These are phyloP conservation scores for Thunnus thynnus DNA, from an alignment of 2,113 vertebrate genomes.

Conservation along the genomic window DNA sequence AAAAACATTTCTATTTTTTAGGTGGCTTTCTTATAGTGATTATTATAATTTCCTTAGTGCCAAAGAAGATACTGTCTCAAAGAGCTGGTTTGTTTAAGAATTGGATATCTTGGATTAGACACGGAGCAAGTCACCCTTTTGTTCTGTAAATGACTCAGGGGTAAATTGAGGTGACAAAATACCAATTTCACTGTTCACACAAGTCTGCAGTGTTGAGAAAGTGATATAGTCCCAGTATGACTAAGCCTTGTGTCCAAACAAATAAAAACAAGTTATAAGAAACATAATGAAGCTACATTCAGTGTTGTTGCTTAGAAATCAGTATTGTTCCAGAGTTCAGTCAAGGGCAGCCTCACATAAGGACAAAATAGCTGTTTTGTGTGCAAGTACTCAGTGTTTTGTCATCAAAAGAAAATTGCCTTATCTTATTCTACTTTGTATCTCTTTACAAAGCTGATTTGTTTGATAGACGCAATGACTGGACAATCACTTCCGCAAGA, in stretches of 20 bases:
- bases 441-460: neutral
- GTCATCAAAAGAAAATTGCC: neutral
- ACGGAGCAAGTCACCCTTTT: neutral
- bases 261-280: slow-evolving; percentile 54
- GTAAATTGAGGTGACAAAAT: slow-evolving; percentile 56
- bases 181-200: slow-evolving; percentile 67
- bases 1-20: neutral
- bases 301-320: slow-evolving; percentile 20
- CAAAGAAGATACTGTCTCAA: neutral
- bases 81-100: slow-evolving; percentile 5
- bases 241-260: slow-evolving; percentile 46
- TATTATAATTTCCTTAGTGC: slow-evolving; percentile 8
- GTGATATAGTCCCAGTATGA: slow-evolving; percentile 31
- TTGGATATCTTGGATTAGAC: slow-evolving; percentile 8
- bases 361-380: slow-evolving; percentile 15
- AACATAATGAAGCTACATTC: slow-evolving; percentile 44
- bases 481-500: neutral
- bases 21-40: neutral
- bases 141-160: slow-evolving; percentile 32
- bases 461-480: neutral
- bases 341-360: slow-evolving; percentile 20
- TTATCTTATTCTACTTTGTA: neutral
- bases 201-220: slow-evolving; percentile 31
- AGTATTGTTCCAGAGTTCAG: slow-evolving; percentile 17
- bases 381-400: neutral